Conservation (phyloP, 2,888 invertebrate genomes). For the Polylopha cassiicola region DNA sequence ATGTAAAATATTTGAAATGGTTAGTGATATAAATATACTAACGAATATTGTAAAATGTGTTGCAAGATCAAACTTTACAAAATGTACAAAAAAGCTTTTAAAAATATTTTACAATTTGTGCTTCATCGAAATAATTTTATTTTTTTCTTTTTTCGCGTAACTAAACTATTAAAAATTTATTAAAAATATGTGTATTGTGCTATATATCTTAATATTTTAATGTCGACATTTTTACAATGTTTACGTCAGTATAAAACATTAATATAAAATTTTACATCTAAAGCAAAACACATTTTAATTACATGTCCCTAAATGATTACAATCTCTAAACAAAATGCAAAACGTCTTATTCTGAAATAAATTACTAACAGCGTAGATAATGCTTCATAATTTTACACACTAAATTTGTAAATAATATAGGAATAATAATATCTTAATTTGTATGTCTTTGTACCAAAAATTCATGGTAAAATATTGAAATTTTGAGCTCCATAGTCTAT, state of each 20-base stretch:
- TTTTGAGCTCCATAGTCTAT: conserved; percentile 45
- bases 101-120: no score
- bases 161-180: conserved; percentile 11
- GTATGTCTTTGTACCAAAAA: conserved; percentile 74
- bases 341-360: conserved; percentile 61
- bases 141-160: no score
- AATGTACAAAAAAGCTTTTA: conserved; percentile 46
- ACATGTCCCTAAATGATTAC: conserved; percentile 54
- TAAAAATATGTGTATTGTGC: conserved; percentile 27
- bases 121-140: no score
- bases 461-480: conserved; percentile 46
- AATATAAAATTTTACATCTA: conserved; percentile 44
- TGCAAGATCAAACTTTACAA: conserved; percentile 48
- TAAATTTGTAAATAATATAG: conserved; percentile 64
- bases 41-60: conserved; percentile 22
- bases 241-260: conserved; percentile 24
- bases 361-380: conserved; percentile 54
- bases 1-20: conserved; percentile 17
- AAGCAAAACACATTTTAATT: conserved; percentile 50
- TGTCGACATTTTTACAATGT: conserved; percentile 32
- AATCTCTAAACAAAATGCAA: conserved; percentile 66
- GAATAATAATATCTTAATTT: conserved; percentile 67
- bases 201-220: conserved; percentile 30
- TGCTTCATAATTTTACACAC: conserved; percentile 39
- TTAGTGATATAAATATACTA: conserved; percentile 14